Percentiles rank a stretch among this genome's conserved stretches.
Conservation (phyloP, 1,140 invertebrate genomes). For the Drosophila saltans region DNA sequence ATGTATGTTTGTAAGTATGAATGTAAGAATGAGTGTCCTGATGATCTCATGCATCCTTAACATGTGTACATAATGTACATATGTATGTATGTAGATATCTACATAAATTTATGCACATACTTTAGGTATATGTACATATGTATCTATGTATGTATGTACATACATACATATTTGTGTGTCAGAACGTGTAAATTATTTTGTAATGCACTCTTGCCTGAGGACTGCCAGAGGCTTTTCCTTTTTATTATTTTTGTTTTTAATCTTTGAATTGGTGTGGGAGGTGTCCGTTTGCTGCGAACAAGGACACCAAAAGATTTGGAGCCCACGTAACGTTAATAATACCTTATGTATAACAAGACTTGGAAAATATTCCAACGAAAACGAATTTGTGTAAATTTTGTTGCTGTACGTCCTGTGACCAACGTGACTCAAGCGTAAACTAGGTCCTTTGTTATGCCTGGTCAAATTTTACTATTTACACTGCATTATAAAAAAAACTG, state of each 20-base stretch:
- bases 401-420: background rate
- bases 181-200: too few relatives aligned
- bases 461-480: background rate
- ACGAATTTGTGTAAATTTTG: background rate
- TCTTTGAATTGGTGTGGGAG: background rate
- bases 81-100: too few relatives aligned
- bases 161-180: background rate
- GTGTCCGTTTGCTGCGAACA: background rate
- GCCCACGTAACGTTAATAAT: conserved; percentile 31
- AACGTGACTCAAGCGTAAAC: too few relatives aligned
- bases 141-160: conserved; percentile 10
- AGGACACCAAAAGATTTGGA: background rate
- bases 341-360: conserved; percentile 17
- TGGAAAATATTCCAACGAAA: conserved; percentile 8
- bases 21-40: background rate
- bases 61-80: background rate
- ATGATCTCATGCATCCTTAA: background rate
- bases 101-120: too few relatives aligned
- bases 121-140: too few relatives aligned
- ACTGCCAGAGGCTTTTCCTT: background rate
- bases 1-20: background rate
- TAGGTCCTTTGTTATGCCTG: too few relatives aligned
- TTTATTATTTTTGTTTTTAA: background rate
- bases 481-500: conserved; percentile 3
- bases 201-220: too few relatives aligned